A percentile compares a stretch with the other conserved stretches of the same genome.
These are phyloP conservation scores for rabbit (Oryctolagus cuniculus) DNA, from an alignment of 2,113 vertebrate genomes.

Conservation along the genomic window mOryCun1.1 NC_091432.1:121751001-121751500, in stretches of 20 bases:
- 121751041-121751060: too few species aligned
- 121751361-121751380: too few species aligned
- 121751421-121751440: too few species aligned
- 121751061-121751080: too few species aligned
- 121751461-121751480: neutral
- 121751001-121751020: too few species aligned
- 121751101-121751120: too few species aligned
- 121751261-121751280: neutral
- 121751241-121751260: neutral
- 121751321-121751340: neutral
- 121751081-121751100: too few species aligned
- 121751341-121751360: neutral
- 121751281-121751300: neutral
- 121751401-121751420: too few species aligned
- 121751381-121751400: too few species aligned
- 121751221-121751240: neutral
- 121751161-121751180: neutral
- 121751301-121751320: neutral
- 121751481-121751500: neutral
- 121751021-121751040: too few species aligned
- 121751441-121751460: too few species aligned
- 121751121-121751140: too few species aligned
- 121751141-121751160: neutral
- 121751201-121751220: rapidly evolving
- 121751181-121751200: neutral